These are phyloP conservation scores for Drosophila nigricruria DNA, from an alignment of 2,888 invertebrate genomes.

Conservation along the genomic window DNA sequence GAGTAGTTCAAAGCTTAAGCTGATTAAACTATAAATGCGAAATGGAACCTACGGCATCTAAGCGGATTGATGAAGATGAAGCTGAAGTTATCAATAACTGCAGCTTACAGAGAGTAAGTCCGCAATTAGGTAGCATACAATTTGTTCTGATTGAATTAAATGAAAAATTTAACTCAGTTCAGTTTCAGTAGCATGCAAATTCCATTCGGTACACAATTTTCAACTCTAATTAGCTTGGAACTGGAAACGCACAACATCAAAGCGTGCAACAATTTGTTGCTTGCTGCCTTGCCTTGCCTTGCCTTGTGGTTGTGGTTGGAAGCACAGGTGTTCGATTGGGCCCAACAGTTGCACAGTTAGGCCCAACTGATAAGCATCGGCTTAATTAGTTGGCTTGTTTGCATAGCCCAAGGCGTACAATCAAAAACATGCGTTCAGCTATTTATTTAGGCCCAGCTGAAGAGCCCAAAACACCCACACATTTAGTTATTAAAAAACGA, in stretches of 20 bases:
- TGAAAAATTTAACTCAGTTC: neutral
- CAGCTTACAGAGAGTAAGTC: neutral
- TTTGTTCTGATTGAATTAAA: neutral
- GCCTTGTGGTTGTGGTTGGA: slow-evolving; percentile 19
- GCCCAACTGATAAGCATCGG: slow-evolving; percentile 65
- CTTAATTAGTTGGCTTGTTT: slow-evolving; percentile 73
- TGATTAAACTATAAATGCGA: neutral
- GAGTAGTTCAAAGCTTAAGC: neutral
- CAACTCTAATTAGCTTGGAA: slow-evolving; percentile 1
- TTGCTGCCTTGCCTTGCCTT: too few species aligned
- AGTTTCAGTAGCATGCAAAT: neutral
- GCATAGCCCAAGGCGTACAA: slow-evolving; percentile 54
- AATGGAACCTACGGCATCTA: neutral
- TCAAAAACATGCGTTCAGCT: slow-evolving; percentile 66
- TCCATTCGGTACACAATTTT: neutral
- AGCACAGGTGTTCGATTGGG: slow-evolving; percentile 58
- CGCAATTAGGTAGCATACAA: neutral
- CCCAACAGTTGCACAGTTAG: slow-evolving; percentile 40
- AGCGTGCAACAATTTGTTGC: slow-evolving; percentile 31
- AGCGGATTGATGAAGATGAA: neutral
- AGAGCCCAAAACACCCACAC: slow-evolving; percentile 6
- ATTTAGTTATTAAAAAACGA: slow-evolving; percentile 25
- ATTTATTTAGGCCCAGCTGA: slow-evolving; percentile 66
- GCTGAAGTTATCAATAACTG: neutral
- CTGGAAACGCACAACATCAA: slow-evolving; percentile 35